phyloP scores from a whole-genome alignment of 2,113 vertebrate species.

The Apeltes quadracus region DNA sequence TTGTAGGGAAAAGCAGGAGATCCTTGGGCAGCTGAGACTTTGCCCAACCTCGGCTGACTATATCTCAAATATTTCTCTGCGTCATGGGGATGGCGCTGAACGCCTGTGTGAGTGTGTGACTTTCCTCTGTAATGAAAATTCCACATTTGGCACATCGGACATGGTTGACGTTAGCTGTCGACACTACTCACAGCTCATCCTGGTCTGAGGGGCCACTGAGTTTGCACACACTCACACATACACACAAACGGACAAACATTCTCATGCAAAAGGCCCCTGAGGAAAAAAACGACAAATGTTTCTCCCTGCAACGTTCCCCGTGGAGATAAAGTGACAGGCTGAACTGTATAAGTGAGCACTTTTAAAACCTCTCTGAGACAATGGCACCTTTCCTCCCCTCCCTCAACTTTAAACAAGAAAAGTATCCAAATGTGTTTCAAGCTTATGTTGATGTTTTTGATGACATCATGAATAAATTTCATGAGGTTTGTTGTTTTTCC shows the following conservation, averaged over 20 bases:
- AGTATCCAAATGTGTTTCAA: conserved; percentile 9
- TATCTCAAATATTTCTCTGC: conserved; percentile 68
- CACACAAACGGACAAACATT: conserved; percentile 27
- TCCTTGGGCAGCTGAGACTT: conserved; percentile 55
- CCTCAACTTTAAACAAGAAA: conserved; percentile 4
- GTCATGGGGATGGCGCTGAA: conserved; percentile 60
- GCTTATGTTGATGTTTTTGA: conserved; percentile 9
- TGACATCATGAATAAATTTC: conserved; percentile 1
- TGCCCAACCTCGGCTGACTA: conserved; percentile 60
- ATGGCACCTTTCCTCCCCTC: conserved; percentile 26
- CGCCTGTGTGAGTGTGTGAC: conserved; percentile 66
- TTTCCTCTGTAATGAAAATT: conserved; percentile 74
- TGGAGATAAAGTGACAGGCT: conserved; percentile 33
- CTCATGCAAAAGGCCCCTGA: conserved; percentile 19
- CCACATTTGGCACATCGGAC: conserved; percentile 75
- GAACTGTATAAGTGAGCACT: conserved; percentile 40
- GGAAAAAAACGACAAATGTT: conserved; percentile 40
- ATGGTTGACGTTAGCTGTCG: conserved; percentile 58
- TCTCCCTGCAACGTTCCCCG: conserved; percentile 23
- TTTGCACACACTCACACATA: conserved; percentile 34
- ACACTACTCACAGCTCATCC: conserved; percentile 51
- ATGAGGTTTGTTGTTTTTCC: conserved; percentile 55
- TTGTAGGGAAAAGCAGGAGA: conserved; percentile 46
- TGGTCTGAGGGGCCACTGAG: conserved; percentile 25
- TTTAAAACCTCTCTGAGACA: conserved; percentile 32